These are phyloP conservation scores for Periophthalmus modestus DNA, from an alignment of 2,113 vertebrate genomes.

Conservation along the genomic window DNA sequence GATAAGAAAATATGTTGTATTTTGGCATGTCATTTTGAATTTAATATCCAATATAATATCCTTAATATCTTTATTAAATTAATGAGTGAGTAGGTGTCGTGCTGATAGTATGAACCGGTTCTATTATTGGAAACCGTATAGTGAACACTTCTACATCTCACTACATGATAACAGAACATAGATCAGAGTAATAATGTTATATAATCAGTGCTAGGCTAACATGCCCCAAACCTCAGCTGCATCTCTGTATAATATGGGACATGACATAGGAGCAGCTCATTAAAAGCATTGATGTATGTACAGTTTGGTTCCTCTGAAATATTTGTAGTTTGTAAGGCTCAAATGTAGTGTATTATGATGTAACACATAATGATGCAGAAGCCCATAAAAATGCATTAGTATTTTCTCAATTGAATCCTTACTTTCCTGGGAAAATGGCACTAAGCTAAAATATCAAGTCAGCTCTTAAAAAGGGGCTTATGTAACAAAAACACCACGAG, in stretches of 20 bases:
- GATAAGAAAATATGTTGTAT: neutral
- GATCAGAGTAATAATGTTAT: neutral
- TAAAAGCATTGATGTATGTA: neutral
- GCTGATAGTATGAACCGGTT: neutral
- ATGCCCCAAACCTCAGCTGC: neutral
- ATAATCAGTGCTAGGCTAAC: neutral
- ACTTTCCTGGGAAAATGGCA: constrained; percentile 15
- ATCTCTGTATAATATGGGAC: neutral
- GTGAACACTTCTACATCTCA: neutral
- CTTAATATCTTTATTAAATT: no score
- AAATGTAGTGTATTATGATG: constrained; percentile 17
- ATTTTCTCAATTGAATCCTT: constrained; percentile 17
- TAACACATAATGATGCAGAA: neutral
- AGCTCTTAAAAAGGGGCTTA: constrained; percentile 29
- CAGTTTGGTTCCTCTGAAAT: neutral
- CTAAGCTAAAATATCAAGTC: neutral
- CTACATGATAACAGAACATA: neutral
- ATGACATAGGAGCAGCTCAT: neutral
- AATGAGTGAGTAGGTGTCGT: neutral
- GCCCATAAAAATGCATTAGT: constrained; percentile 5
- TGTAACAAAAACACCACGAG: constrained; percentile 21
- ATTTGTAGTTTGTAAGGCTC: neutral
- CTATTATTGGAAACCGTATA: neutral
- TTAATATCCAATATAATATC: no score
- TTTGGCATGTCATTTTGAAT: neutral